Evolutionary conservation across 2,113 vertebrate genomes (phyloP).

Genomic region (Heterochromis multidens): DNA sequence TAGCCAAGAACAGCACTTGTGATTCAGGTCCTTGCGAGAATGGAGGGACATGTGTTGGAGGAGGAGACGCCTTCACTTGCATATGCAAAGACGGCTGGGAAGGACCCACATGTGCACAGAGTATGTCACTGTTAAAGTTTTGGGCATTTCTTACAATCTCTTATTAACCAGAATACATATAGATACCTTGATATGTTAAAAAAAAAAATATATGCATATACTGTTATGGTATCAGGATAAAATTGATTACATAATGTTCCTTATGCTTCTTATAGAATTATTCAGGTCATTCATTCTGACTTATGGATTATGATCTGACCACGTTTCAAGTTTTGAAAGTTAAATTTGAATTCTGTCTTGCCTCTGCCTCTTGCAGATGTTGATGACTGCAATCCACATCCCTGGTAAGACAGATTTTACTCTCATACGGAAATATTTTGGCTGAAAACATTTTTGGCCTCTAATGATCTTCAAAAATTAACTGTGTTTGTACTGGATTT

Average conservation of each 20-base stretch:
- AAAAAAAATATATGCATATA: not conserved
- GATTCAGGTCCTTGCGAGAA: conserved; percentile 89
- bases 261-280: not conserved
- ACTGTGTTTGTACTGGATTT: too few species aligned
- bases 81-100: conserved; percentile 97
- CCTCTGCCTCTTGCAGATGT: conserved; percentile 77
- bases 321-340: not conserved
- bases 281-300: not conserved
- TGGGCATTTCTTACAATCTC: not conserved
- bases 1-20: conserved; percentile 91
- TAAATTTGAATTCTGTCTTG: not conserved
- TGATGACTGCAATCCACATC: conserved; percentile 93
- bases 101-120: conserved; percentile 87
- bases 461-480: not conserved
- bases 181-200: not conserved
- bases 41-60: conserved; percentile 92
- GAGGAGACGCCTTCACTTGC: conserved; percentile 86
- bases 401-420: conserved; percentile 81
- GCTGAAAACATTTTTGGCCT: not conserved
- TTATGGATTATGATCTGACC: not conserved
- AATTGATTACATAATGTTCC: not conserved
- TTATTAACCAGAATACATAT: not conserved
- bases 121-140: conserved; percentile 70
- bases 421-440: not conserved
- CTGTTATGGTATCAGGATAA: not conserved